These are phyloP conservation scores for Tretioscincus oriximinensis DNA, from an alignment of 2,113 vertebrate genomes.

Conservation along the genomic window DNA sequence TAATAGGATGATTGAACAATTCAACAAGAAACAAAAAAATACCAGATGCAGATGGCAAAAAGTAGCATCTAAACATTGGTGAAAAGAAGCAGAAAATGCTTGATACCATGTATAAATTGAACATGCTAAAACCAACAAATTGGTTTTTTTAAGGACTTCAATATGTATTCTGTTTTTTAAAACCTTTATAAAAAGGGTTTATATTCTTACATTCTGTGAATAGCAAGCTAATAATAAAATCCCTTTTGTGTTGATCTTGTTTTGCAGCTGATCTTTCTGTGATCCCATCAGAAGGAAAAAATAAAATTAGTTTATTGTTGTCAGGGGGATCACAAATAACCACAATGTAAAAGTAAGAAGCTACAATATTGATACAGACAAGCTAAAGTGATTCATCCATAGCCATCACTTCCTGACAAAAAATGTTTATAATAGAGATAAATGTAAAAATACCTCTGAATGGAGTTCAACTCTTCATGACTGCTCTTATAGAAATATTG, in stretches of 20 bases:
- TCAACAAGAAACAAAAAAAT: constrained; percentile 4
- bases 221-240: neutral
- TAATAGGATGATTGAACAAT: constrained; percentile 4
- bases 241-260: neutral
- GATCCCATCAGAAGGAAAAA: neutral
- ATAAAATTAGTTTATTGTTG: neutral
- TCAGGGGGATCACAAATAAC: neutral
- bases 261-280: constrained; percentile 16
- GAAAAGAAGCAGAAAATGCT: neutral
- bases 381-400: neutral
- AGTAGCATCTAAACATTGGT: constrained; percentile 26
- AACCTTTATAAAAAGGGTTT: neutral
- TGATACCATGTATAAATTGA: neutral
- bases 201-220: neutral
- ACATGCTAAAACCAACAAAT: constrained; percentile 4
- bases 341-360: neutral
- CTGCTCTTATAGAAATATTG: too few relatives aligned
- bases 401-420: neutral
- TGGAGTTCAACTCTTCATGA: too few relatives aligned
- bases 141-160: neutral
- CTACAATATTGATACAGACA: neutral
- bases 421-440: too few relatives aligned
- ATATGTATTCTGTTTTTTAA: neutral
- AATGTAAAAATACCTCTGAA: too few relatives aligned
- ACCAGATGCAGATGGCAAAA: neutral